phyloP scores from a whole-genome alignment of 2,797 vertebrate genomes.

The Xiphorhynchus erythropygius region DNA sequence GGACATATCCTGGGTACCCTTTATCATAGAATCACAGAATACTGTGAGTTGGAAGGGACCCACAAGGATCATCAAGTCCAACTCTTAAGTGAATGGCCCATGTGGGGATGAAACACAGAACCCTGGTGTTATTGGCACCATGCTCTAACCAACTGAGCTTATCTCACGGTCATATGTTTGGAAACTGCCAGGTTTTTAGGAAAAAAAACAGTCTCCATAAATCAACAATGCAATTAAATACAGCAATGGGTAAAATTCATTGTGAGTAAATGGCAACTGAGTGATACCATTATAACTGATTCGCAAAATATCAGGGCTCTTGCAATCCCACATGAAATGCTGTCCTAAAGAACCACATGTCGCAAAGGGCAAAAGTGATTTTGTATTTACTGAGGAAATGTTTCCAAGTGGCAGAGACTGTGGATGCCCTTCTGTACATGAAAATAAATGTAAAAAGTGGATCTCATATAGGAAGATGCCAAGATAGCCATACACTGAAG shows the following conservation, averaged over 20 bases:
- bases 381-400: not conserved
- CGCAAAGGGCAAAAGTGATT: not conserved
- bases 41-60: not conserved
- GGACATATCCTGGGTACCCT: not conserved
- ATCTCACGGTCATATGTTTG: not conserved
- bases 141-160: not conserved
- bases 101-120: not conserved
- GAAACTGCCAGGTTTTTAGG: not conserved
- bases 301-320: not conserved
- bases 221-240: not conserved
- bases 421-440: not conserved
- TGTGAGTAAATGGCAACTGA: not conserved
- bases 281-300: not conserved
- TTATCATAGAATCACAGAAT: not conserved
- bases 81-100: not conserved
- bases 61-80: not conserved
- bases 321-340: not conserved
- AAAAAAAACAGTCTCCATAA: not conserved
- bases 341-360: fast-evolving
- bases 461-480: not conserved
- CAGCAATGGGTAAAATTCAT: not conserved
- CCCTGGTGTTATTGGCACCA: not conserved
- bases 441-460: not conserved
- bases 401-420: not conserved
- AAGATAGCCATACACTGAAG: not conserved